Conservation (phyloP, 2,113 vertebrate genomes). For the Sceloporus undulatus region DNA sequence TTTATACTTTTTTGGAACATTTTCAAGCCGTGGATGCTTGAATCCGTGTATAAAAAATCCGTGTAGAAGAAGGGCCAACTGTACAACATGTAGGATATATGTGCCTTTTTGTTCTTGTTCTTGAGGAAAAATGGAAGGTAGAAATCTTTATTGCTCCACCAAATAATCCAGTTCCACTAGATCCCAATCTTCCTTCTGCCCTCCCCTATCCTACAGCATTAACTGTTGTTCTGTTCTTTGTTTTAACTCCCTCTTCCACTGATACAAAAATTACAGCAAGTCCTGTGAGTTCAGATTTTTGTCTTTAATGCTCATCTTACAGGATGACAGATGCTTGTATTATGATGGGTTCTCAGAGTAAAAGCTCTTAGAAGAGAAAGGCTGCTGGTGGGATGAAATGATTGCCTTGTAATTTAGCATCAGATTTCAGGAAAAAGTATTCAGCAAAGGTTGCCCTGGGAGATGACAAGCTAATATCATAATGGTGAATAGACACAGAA, state of each 20-base stretch:
- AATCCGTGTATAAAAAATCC: no score
- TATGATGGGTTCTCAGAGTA: neutral
- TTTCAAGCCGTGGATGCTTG: no score
- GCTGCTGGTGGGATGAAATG: neutral
- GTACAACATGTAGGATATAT: neutral
- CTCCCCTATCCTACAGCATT: neutral
- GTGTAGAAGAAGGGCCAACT: no score
- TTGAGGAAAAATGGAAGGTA: neutral
- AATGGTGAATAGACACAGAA: neutral
- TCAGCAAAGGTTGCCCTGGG: neutral
- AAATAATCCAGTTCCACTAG: neutral
- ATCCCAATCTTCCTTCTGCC: neutral
- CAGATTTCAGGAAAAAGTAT: neutral
- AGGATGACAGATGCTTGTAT: neutral
- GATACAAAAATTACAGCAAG: neutral
- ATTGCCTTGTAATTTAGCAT: slow-evolving; percentile 13
- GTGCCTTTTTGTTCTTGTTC: neutral
- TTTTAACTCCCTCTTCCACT: neutral
- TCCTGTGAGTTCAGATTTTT: no score
- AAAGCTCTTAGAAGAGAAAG: neutral
- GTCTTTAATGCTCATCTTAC: no score
- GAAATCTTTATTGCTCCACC: neutral
- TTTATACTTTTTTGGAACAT: no score
- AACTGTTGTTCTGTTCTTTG: neutral
- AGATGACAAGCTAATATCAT: neutral